phyloP scores from a whole-genome alignment of 2,113 vertebrate genomes.

The Elephas maximus region DNA sequence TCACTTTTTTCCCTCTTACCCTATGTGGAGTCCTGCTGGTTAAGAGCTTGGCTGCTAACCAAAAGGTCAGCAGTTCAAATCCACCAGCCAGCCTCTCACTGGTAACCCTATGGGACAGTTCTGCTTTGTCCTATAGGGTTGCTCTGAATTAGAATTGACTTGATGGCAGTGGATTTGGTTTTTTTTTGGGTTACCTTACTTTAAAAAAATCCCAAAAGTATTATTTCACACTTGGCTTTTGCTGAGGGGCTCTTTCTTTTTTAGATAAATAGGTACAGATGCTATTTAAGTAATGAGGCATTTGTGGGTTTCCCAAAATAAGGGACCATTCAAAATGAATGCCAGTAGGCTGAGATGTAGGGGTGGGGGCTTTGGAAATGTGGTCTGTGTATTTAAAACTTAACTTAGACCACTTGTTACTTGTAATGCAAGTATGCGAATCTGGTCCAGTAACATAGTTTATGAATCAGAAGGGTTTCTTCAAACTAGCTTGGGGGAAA shows the following conservation, averaged over 20 bases:
- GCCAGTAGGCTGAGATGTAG: not conserved
- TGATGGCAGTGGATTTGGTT: no score
- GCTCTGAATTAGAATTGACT: no score
- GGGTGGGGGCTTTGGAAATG: slow-evolving; percentile 19
- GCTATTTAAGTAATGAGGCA: slow-evolving; percentile 36
- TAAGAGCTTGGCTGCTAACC: no score
- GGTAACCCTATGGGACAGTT: no score
- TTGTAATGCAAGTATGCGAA: slow-evolving; percentile 12
- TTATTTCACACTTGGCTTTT: slow-evolving; percentile 49
- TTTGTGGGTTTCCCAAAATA: slow-evolving; percentile 43
- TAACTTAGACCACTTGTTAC: slow-evolving; percentile 37
- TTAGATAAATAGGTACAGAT: slow-evolving; percentile 59
- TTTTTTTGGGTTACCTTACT: not conserved
- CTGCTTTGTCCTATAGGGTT: no score
- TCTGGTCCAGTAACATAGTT: not conserved
- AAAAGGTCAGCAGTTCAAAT: no score
- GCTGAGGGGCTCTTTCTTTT: slow-evolving; percentile 34
- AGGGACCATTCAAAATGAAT: slow-evolving; percentile 41
- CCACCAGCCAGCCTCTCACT: no score
- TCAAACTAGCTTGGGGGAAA: slow-evolving; percentile 46
- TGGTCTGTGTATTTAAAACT: slow-evolving; percentile 50
- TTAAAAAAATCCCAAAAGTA: slow-evolving; percentile 29
- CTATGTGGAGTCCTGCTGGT: no score
- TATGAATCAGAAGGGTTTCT: not conserved
- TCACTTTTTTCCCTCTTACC: not conserved